Base-by-base conservation (phyloP, 2,888 invertebrate genomes). In the Polietes domitor region DNA sequence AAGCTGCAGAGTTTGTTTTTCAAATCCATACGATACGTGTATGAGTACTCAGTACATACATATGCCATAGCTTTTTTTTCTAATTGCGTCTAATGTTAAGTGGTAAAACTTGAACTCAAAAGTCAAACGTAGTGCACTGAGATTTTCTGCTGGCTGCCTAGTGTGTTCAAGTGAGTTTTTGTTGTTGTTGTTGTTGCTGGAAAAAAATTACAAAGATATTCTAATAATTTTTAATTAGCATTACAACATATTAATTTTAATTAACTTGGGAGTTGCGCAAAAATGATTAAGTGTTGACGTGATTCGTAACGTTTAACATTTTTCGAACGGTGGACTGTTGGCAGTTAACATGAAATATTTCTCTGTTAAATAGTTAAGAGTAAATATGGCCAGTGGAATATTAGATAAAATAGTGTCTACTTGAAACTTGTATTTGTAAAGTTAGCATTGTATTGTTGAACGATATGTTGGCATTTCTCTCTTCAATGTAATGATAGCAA, bases 131-230 rank as follows among this genome's bases (percentile, higher is more conserved):
- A 12, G n/a, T 15, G 17, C 2, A 26, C 5, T 53, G 10, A 4
- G 53, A 19, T 21, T 65, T 41, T 65, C n/a, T 65, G 37, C n/a
- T 28, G 15, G 63, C 41, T 32, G 32, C 63, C 17, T n/a, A 32
- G n/a, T 63, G 63, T 41, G 43, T 17, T 37, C 41, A 65, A 65
- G 37, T 65, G 65, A 41, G 65, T 58, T 10, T 50, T 50, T 50
- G 50, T 17, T n/a, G 32, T 17, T 41, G 65, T 65, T 65, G 41
- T 10, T 41, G 26, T 12, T 58, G 65, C 55, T 41, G 65, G 76
- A 72, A 58, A 73, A 79, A 77, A 80, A 83, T 77, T 83, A 77
- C 65, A 68, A 77, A 80, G 80, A 80, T 80, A 77, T 77, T 58
- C 58, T 68, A 68, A 68, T 68, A 68, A 68, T 68, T 68, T 68